Percentiles rank a stretch among this genome's conserved stretches.
phyloP scores from a whole-genome alignment of 2,888 invertebrate genomes.

The Vandiemenella viatica region DNA sequence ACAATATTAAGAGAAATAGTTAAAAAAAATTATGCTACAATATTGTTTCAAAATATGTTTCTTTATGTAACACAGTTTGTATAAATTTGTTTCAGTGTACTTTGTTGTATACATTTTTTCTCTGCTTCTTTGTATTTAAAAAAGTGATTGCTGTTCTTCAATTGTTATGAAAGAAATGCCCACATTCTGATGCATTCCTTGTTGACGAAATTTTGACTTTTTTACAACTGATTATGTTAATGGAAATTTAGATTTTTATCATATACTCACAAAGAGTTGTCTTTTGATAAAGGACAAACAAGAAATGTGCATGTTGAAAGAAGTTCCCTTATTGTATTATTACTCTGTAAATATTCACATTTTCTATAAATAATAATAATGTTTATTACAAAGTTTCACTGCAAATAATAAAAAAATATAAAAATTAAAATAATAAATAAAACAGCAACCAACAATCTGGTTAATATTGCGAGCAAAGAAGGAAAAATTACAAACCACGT shows the following conservation, averaged over 20 bases:
- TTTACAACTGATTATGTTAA: no score
- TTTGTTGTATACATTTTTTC: no score
- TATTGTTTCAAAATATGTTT: no score
- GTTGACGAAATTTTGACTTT: no score
- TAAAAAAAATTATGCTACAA: no score
- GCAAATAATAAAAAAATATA: slow-evolving; percentile 10
- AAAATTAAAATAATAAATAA: slow-evolving; percentile 5
- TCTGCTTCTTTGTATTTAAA: no score
- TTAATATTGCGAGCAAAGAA: background rate
- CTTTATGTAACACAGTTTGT: no score
- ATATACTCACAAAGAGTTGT: slow-evolving; percentile 15
- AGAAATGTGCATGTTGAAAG: slow-evolving; percentile 15
- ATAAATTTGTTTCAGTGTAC: no score
- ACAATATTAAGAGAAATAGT: no score
- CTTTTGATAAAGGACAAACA: slow-evolving; percentile 10
- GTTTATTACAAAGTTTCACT: slow-evolving; percentile 17
- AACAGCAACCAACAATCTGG: slow-evolving; percentile 3
- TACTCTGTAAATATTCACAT: slow-evolving; percentile 17
- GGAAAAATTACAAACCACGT: slow-evolving; percentile 6
- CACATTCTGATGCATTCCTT: no score
- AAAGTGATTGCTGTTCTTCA: no score
- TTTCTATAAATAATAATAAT: slow-evolving; percentile 18
- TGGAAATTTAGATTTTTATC: slow-evolving; percentile 2
- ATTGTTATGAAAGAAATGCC: no score
- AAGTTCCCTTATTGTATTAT: slow-evolving; percentile 16